Evolutionary conservation across 2,888 invertebrate species (phyloP), one percentile per base, ranked within the genome.

Genomic region (Sphaerophoria taeniata): DNA sequence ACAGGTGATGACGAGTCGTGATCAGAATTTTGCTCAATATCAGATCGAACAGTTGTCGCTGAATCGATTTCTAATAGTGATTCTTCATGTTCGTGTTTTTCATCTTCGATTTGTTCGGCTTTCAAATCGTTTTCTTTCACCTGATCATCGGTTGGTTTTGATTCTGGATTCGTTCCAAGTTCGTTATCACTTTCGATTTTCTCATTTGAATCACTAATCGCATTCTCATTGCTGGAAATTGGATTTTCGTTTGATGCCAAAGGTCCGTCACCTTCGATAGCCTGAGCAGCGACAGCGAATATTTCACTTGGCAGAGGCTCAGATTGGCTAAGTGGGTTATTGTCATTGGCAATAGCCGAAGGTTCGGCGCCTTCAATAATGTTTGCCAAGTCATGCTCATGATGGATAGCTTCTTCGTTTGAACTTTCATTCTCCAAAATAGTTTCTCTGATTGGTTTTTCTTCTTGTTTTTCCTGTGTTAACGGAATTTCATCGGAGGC

Each of bases 141-240:
- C 60, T 34, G 71, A 16, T 69, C 69, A 51, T 70, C 36, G 61
- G 56, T 70, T 63, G 75, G 67, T n/a, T 58, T 77, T 12, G 58
- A 34, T 63, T 72, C 61, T 75, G 72, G 73, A 78, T 9, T 6
- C 16, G 31, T 45, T 77, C 65, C 79, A 74, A 81, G 36, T 43
- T 69, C 34, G 34, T 56, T 60, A 72, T 85, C 87, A 80, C 87
- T 87, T 73, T 87, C 87, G 61, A 45, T 80, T 77, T 83, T 81
- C 47, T 73, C 84, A 51, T 61, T 60, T 4, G 53, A 76, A 39
- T 80, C 72, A 16, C 6, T 65, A 39, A 71, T 72, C 24, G 24
- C 24, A 61, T 86, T 74, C 69, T 84, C 76, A 43, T 72, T 14
- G 51, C 47, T 80, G 9, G 71, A 55, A 77, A 71, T 74, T 65